Evolutionary conservation across 1,140 invertebrate genomes (phyloP).

Genomic region (Drosophila subpulchrella): DNA sequence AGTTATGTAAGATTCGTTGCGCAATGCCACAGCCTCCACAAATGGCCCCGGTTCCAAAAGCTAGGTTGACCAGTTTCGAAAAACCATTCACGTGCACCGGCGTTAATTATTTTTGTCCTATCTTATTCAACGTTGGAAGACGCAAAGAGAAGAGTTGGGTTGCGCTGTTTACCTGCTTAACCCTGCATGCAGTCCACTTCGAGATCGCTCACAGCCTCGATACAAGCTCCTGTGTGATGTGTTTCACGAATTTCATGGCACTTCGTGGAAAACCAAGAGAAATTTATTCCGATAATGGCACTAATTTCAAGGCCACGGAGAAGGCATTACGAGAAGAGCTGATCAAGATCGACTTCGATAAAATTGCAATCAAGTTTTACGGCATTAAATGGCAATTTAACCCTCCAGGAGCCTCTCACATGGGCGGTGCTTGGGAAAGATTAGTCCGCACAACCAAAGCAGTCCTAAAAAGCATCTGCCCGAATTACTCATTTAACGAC

Average conservation of each 20-base stretch:
- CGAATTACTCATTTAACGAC: neutral
- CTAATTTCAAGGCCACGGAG: conserved; percentile 16
- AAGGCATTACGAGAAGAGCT: conserved; percentile 5
- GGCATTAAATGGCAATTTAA: conserved; percentile 7
- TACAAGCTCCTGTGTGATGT: conserved; percentile 7
- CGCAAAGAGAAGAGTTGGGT: conserved; percentile 1
- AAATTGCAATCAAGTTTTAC: neutral
- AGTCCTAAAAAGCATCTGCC: neutral
- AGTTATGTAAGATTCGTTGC: neutral
- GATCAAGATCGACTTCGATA: neutral
- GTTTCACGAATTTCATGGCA: conserved; percentile 4
- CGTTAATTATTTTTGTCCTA: conserved; percentile 3
- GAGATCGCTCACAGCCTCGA: conserved; percentile 2
- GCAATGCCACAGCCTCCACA: no score
- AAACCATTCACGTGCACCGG: conserved; percentile 6
- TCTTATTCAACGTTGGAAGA: conserved; percentile 3
- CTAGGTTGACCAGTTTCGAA: neutral
- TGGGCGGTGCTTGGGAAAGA: neutral
- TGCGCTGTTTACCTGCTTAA: neutral
- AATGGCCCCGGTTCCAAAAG: neutral
- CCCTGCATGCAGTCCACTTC: conserved; percentile 5
- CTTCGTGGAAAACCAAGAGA: conserved; percentile 2
- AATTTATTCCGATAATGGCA: no score
- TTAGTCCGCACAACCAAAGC: neutral
- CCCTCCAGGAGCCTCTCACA: neutral